These are phyloP conservation scores for Mastomys coucha DNA, from an alignment of 2,113 vertebrate genomes.

Conservation along the genomic window DNA sequence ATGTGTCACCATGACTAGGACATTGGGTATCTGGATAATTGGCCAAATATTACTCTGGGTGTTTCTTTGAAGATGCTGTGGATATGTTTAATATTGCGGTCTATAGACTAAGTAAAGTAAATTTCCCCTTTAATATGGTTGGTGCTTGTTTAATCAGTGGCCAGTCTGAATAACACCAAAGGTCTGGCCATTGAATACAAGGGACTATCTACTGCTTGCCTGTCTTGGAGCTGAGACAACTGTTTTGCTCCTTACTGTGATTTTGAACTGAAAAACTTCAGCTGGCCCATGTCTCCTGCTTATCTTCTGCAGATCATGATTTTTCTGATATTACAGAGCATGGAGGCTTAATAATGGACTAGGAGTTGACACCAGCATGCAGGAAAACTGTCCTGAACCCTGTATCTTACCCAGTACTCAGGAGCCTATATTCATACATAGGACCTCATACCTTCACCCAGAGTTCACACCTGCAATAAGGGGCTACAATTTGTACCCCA, in stretches of 20 bases:
- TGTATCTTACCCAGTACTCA: not conserved
- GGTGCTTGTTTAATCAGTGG: not conserved
- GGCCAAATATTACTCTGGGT: not conserved
- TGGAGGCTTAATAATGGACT: too few relatives aligned
- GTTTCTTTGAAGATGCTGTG: not conserved
- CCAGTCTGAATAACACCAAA: not conserved
- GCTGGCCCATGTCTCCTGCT: not conserved
- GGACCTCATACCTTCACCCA: not conserved
- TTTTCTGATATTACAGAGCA: too few relatives aligned
- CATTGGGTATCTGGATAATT: not conserved
- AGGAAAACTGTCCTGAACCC: not conserved
- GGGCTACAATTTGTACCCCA: not conserved
- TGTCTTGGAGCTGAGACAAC: not conserved
- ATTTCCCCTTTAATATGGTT: not conserved
- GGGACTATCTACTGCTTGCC: not conserved
- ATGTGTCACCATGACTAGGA: not conserved
- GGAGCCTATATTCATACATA: not conserved
- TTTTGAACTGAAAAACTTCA: too few relatives aligned
- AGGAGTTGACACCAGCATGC: too few relatives aligned
- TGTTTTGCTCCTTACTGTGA: not conserved
- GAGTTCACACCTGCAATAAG: not conserved
- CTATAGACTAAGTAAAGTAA: not conserved
- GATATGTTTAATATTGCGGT: not conserved
- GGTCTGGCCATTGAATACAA: too few relatives aligned
- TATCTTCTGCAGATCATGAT: too few relatives aligned